Conservation (phyloP, 2,113 vertebrate genomes). For the Epinephelus cyanopodus region DNA sequence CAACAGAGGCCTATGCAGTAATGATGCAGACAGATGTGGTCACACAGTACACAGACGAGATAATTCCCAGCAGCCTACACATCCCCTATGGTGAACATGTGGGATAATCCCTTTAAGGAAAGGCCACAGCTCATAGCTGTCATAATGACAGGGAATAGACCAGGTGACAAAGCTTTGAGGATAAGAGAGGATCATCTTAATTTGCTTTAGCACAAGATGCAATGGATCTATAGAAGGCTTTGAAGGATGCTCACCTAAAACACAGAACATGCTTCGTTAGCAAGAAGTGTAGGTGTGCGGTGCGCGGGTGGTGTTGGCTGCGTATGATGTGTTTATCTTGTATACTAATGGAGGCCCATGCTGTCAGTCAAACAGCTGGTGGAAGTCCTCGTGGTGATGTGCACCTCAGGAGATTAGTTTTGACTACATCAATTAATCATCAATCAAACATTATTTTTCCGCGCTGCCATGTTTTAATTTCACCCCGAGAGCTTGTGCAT, state of each 20-base stretch:
- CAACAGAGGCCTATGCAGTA: slow-evolving; percentile 1
- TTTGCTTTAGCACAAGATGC: slow-evolving; percentile 53
- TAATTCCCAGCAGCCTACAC: slow-evolving; percentile 55
- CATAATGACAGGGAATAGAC: slow-evolving; percentile 51
- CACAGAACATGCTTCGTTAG: slow-evolving; percentile 41
- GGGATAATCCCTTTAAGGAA: slow-evolving; percentile 70
- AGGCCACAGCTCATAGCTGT: slow-evolving; percentile 59
- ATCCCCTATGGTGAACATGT: slow-evolving; percentile 63
- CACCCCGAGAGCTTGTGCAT: slow-evolving; percentile 49
- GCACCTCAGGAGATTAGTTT: slow-evolving; percentile 65
- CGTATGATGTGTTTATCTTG: slow-evolving; percentile 30
- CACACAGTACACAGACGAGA: slow-evolving; percentile 38
- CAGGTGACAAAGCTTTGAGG: slow-evolving; percentile 71
- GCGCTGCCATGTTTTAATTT: slow-evolving; percentile 51
- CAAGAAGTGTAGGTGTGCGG: slow-evolving; percentile 15
- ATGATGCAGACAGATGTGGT: slow-evolving; percentile 53
- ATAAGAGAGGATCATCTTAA: slow-evolving; percentile 69
- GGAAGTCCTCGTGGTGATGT: slow-evolving; percentile 50
- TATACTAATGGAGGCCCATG: slow-evolving; percentile 48
- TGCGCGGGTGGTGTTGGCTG: neutral
- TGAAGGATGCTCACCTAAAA: slow-evolving; percentile 37
- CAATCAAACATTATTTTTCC: slow-evolving; percentile 65
- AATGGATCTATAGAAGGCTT: slow-evolving; percentile 15
- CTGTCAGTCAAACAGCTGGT: slow-evolving; percentile 73
- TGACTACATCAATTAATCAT: slow-evolving; percentile 74